Percentiles rank a stretch among this genome's conserved stretches.
Conservation (phyloP, 2,888 invertebrate genomes). For the Temnothorax rugatulus region DNA sequence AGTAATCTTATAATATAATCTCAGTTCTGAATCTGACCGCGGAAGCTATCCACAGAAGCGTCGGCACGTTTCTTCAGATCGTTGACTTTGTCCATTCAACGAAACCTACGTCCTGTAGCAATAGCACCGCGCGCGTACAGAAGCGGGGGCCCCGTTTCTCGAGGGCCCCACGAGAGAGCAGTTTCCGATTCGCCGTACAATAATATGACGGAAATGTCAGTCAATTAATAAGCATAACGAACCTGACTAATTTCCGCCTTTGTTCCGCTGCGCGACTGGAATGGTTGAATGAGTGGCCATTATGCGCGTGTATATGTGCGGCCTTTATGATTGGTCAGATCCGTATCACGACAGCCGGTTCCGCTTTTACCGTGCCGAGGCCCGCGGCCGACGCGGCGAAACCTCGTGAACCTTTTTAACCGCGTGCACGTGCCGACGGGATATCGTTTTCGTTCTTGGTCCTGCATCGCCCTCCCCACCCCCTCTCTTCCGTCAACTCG, state of each 20-base stretch:
- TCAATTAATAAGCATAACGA: constrained; percentile 86
- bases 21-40: background rate
- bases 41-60: constrained; percentile 21
- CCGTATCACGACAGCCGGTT: constrained; percentile 86
- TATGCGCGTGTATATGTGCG: constrained; percentile 76
- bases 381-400: constrained; percentile 81
- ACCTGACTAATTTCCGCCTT: constrained; percentile 86
- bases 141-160: constrained; percentile 56
- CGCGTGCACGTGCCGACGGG: constrained; percentile 82
- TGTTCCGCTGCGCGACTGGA: constrained; percentile 77
- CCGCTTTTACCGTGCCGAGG: constrained; percentile 83
- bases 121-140: constrained; percentile 11
- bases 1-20: background rate
- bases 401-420: constrained; percentile 84
- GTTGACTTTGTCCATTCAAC: constrained; percentile 42
- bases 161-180: constrained; percentile 72
- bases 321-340: constrained; percentile 86
- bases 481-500: constrained; percentile 24
- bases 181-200: constrained; percentile 79
- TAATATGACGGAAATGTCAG: constrained; percentile 86
- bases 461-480: constrained; percentile 13
- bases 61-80: constrained; percentile 40
- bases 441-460: constrained; percentile 67
- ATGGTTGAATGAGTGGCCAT: constrained; percentile 84
- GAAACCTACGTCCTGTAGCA: constrained; percentile 20